A percentile compares a stretch with the other conserved stretches of the same genome.
These are phyloP conservation scores for Aphelenchoides besseyi DNA, from an alignment of 1,140 invertebrate genomes.

Conservation along the genomic window DNA sequence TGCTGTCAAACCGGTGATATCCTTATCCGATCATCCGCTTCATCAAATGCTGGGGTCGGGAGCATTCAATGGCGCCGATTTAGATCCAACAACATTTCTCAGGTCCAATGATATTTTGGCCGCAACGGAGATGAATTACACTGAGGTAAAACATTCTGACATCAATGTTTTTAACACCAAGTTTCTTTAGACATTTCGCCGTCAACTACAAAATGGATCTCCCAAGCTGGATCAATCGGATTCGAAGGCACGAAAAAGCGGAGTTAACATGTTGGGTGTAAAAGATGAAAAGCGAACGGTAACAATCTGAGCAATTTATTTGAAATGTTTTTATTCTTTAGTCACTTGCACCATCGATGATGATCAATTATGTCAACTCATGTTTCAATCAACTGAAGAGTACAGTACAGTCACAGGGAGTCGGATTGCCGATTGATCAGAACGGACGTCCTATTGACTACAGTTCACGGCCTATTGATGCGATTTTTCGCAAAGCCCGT, in stretches of 20 bases:
- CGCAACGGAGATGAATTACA: constrained; percentile 53
- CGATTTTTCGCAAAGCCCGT: constrained; percentile 49
- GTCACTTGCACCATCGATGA: constrained; percentile 4
- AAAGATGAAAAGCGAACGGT: constrained; percentile 19
- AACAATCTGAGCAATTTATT: neutral
- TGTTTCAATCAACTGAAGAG: constrained; percentile 45
- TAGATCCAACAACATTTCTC: constrained; percentile 23
- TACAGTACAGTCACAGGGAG: constrained; percentile 41
- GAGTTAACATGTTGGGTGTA: constrained; percentile 38
- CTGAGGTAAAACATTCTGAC: constrained; percentile 21
- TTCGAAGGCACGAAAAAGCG: constrained; percentile 36
- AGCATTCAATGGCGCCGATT: constrained; percentile 26
- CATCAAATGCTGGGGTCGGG: neutral
- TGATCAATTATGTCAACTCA: constrained; percentile 40
- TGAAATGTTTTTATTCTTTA: neutral
- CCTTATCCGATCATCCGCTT: neutral
- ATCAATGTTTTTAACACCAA: neutral
- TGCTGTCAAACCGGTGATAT: neutral
- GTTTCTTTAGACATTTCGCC: constrained; percentile 3
- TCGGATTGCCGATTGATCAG: constrained; percentile 39
- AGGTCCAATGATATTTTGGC: too few relatives aligned
- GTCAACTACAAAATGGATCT: neutral
- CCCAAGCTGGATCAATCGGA: neutral
- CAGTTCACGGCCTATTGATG: constrained; percentile 49
- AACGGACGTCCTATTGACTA: constrained; percentile 50